Evolutionary conservation across 2,113 vertebrate genomes (phyloP).

Genomic region (Sminthopsis crassicaudata): DNA sequence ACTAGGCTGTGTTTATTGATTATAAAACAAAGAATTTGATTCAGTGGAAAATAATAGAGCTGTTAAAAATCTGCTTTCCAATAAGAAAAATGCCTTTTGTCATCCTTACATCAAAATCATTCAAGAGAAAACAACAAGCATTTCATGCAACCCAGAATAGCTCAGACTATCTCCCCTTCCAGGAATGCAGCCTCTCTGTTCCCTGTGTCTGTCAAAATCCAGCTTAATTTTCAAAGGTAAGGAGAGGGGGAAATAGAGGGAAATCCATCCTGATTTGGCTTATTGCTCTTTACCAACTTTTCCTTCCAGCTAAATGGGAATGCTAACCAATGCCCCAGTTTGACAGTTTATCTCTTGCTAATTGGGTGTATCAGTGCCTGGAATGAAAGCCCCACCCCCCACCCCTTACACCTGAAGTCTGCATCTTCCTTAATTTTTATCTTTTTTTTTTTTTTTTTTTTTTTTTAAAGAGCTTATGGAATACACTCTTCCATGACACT

Average conservation of each 20-base stretch:
- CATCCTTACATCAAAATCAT: background rate
- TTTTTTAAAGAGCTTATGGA: background rate
- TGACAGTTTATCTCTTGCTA: too few relatives aligned
- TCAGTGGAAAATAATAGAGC: background rate
- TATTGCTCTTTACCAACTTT: background rate
- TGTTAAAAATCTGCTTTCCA: background rate
- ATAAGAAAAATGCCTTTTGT: background rate
- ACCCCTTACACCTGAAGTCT: background rate
- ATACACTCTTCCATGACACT: background rate
- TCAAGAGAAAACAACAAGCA: background rate
- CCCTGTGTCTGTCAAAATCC: background rate
- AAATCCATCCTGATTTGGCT: background rate
- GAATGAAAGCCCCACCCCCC: background rate
- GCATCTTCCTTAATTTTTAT: background rate
- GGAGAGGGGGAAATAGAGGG: background rate
- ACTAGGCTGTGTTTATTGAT: background rate
- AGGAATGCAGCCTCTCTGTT: background rate
- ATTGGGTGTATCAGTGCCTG: background rate
- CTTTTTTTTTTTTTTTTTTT: background rate
- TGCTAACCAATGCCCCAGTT: background rate
- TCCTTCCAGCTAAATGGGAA: background rate
- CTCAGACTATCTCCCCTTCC: background rate
- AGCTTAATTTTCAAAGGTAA: background rate
- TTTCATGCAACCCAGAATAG: background rate
- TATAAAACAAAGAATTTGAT: background rate